These are phyloP conservation scores for Euzetes globulus DNA, from an alignment of 2,888 invertebrate genomes.

Conservation along the genomic window DNA sequence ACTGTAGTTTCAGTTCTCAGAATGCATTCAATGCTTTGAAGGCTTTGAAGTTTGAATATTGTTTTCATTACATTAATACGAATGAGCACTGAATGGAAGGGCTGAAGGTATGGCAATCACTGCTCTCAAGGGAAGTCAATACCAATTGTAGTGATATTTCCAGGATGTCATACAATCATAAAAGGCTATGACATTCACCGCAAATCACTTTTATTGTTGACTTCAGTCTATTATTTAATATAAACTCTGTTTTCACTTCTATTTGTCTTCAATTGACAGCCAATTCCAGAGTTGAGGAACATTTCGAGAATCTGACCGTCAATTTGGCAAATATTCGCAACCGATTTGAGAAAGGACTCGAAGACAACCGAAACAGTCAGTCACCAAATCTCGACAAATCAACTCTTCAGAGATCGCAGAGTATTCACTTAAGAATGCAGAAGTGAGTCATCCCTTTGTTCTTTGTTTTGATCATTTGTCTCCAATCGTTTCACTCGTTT, in stretches of 20 bases:
- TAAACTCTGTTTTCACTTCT: slow-evolving; percentile 20
- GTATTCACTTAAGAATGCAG: slow-evolving; percentile 35
- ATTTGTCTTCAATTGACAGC: slow-evolving; percentile 33
- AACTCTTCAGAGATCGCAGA: slow-evolving; percentile 41
- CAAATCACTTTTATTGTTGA: neutral
- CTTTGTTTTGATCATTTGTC: neutral
- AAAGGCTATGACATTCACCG: too few species aligned
- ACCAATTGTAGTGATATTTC: too few species aligned
- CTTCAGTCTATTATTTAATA: neutral
- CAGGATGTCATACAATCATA: too few species aligned
- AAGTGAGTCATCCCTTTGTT: slow-evolving; percentile 30
- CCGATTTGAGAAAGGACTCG: slow-evolving; percentile 38
- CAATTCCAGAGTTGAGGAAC: slow-evolving; percentile 41
- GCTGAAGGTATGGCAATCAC: too few species aligned
- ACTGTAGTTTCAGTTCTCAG: too few species aligned
- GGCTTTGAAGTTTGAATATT: too few species aligned
- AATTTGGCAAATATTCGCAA: slow-evolving; percentile 42
- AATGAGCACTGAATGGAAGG: too few species aligned
- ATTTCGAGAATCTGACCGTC: slow-evolving; percentile 40
- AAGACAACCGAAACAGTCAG: slow-evolving; percentile 8
- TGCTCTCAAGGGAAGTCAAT: too few species aligned
- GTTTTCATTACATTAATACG: too few species aligned
- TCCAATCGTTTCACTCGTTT: neutral
- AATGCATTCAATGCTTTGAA: too few species aligned
- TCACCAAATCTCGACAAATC: slow-evolving; percentile 33